Evolutionary conservation across 2,888 invertebrate genomes (phyloP).

Genomic region (Cerastis leucographa): DNA sequence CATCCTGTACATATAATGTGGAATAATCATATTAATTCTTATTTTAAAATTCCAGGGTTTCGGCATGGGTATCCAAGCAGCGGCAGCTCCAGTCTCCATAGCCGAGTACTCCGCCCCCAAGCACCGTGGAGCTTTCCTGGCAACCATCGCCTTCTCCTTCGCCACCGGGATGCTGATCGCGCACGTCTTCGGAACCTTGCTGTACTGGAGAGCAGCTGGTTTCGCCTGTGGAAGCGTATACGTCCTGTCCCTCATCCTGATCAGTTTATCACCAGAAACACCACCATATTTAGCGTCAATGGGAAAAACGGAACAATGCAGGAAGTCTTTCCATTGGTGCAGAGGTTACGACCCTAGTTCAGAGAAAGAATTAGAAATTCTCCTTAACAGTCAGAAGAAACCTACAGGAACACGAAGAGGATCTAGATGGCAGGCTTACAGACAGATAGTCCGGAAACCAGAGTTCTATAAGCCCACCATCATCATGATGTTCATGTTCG

Average conservation of each 20-base stretch:
- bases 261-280: conserved; percentile 91
- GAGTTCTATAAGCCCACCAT: conserved; percentile 91
- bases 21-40: not conserved
- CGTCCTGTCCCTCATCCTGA: conserved; percentile 86
- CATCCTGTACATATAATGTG: not conserved
- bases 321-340: conserved; percentile 90
- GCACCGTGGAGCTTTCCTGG: conserved; percentile 91
- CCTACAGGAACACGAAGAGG: conserved; percentile 67
- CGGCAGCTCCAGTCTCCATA: conserved; percentile 86
- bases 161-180: conserved; percentile 92
- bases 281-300: conserved; percentile 92
- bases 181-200: conserved; percentile 91
- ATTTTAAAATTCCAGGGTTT: conserved; percentile 84
- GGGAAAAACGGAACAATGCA: conserved; percentile 89
- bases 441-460: conserved; percentile 79
- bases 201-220: conserved; percentile 91
- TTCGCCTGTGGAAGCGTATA: conserved; percentile 89
- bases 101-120: conserved; percentile 90
- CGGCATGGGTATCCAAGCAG: conserved; percentile 89
- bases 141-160: conserved; percentile 91
- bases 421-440: conserved; percentile 78
- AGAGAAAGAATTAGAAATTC: conserved; percentile 86
- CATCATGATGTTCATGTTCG: conserved; percentile 92
- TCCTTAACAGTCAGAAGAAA: conserved; percentile 83
- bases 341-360: conserved; percentile 87